These are phyloP conservation scores for Hydrozoanthus gracilis DNA, from an alignment of 92 coral and sea anemone genomes.

Conservation along the genomic window DNA sequence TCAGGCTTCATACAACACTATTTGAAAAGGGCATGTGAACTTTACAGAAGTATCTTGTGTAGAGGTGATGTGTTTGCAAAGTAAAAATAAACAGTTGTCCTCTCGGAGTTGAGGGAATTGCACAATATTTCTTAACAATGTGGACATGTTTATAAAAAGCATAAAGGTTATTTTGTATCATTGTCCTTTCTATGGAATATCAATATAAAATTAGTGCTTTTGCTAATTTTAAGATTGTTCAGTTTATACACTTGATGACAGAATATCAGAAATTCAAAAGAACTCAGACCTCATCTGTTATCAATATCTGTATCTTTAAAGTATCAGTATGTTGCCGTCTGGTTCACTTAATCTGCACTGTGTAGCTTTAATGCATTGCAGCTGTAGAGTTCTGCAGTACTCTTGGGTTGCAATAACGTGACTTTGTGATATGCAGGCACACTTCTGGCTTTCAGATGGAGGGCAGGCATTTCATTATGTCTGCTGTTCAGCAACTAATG, in stretches of 20 bases:
- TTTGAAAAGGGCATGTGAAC: conserved; percentile 31
- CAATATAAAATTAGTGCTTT: conserved; percentile 25
- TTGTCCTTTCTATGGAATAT: conserved; percentile 27
- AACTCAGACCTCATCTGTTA: conserved; percentile 31
- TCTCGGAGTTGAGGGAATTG: conserved; percentile 29
- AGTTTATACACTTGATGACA: conserved; percentile 30
- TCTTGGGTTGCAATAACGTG: conserved; percentile 25
- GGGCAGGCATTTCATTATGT: conserved; percentile 29
- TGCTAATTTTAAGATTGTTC: conserved; percentile 28
- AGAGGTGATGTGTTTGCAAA: conserved; percentile 31
- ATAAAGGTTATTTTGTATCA: conserved; percentile 18
- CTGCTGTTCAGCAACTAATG: conserved; percentile 31
- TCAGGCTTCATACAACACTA: conserved; percentile 20
- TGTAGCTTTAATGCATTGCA: conserved; percentile 30
- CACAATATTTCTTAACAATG: conserved; percentile 26
- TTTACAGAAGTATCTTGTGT: conserved; percentile 30
- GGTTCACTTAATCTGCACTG: neutral
- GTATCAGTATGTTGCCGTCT: conserved; percentile 25
- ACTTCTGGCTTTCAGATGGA: conserved; percentile 32
- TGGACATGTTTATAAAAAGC: conserved; percentile 27
- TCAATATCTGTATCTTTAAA: conserved; percentile 28
- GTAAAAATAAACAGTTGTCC: conserved; percentile 27
- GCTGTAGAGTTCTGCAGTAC: conserved; percentile 32
- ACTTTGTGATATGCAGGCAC: conserved; percentile 32
- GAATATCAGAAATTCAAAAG: conserved; percentile 29